Evolutionary conservation across 30 jellyfish, hydroid and myxozoan genomes (phyloP).

Genomic region (Aurelia aurita): DNA sequence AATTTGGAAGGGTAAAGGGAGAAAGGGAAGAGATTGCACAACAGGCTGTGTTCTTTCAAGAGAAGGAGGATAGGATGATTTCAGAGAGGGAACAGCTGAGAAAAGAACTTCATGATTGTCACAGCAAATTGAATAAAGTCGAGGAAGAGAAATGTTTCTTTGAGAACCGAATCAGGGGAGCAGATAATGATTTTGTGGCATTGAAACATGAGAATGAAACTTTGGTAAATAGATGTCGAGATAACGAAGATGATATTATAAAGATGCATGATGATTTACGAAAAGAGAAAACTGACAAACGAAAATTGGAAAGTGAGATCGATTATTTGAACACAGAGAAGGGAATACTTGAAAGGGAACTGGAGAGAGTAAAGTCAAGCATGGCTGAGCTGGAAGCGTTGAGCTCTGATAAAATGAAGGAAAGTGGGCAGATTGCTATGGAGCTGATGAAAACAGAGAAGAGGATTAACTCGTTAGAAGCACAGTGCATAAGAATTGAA

Average conservation of each 20-base stretch:
- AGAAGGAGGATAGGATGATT: constrained; percentile 5
- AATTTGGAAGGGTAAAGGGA: constrained; percentile 20
- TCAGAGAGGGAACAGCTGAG: constrained; percentile 33
- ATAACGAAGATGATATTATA: constrained; percentile 24
- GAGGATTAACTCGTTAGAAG: constrained; percentile 29
- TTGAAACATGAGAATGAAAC: neutral
- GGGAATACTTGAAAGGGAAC: constrained; percentile 12
- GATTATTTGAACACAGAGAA: constrained; percentile 28
- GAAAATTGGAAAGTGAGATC: constrained; percentile 21
- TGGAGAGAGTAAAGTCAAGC: constrained; percentile 22
- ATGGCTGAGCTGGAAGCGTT: constrained; percentile 60
- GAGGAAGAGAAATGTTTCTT: constrained; percentile 26
- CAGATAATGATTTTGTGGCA: constrained; percentile 4
- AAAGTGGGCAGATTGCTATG: constrained; percentile 61
- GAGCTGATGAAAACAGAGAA: constrained; percentile 62
- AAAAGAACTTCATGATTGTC: constrained; percentile 28
- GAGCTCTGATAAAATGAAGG: constrained; percentile 69
- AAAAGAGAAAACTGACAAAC: constrained; percentile 7
- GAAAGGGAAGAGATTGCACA: constrained; percentile 26
- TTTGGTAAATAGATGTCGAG: neutral
- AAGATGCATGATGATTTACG: constrained; percentile 14
- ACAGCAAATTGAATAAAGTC: neutral
- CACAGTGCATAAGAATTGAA: constrained; percentile 24
- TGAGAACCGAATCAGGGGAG: constrained; percentile 17
- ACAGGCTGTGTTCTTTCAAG: constrained; percentile 23